Evolutionary conservation across 2,888 invertebrate species (phyloP), one percentile per base, ranked within the genome.

Genomic region (Hirtodrosophila alboralis): DNA sequence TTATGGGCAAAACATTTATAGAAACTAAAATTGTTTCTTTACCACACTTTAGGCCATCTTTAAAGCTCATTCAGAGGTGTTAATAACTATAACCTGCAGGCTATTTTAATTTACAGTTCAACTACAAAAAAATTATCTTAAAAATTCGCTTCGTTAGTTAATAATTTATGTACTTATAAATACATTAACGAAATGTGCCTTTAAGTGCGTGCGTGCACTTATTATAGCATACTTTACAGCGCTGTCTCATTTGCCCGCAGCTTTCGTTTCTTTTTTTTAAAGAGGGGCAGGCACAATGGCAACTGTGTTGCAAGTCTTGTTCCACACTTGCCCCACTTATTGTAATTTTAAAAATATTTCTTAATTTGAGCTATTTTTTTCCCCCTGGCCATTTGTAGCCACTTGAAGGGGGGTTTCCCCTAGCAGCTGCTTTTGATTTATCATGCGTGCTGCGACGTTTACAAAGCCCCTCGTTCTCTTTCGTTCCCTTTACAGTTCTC

Each of bases 401-500:
- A 54, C 45, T 71, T 49, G 45, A 58, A 49, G 37, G 53, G 58
- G n/a, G n/a, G n/a, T n/a, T n/a, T n/a, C n/a, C 21, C 28, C 33
- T 14, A 31, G 47, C 59, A 71, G 63, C 38, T 51, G 57, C 73
- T 79, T 85, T 75, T 83, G 80, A 84, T 85, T 86, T 68, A 60
- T 79, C 80, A 81, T 68, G 80, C 86, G 68, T 79, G 63, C 61
- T 79, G 63, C 61, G 43, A 38, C 66, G 57, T 64, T 83, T 85
- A 69, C 75, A 68, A 71, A 79, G 75, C 52, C n/a, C n/a, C n/a
- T n/a, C 61, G 53, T 41, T 59, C 28, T 28, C 16, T 37, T 47
- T 41, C 37, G 23, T 23, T 23, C 49, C 58, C 18, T 3, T 18
- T 18, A 3, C 18, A 3, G 18, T 18, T 18, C 18, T 18, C 18